Evolutionary conservation across 2,797 vertebrate genomes (phyloP), one percentile per base, ranked within the genome.

Genomic region (Chrosomus eos): DNA sequence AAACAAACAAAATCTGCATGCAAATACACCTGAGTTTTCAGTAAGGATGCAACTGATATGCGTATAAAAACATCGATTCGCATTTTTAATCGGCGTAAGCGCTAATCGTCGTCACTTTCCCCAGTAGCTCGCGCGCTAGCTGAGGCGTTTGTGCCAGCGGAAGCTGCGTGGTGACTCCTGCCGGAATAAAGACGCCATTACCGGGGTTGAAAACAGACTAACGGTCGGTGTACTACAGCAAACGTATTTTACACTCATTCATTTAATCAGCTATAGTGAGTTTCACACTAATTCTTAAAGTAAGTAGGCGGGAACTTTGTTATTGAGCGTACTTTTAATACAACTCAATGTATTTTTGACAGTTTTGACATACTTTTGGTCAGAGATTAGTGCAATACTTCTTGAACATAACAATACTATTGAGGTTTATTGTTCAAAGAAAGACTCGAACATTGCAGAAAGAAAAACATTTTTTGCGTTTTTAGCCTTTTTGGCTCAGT

Each of bases 151-250:
- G 68, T 83, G 87, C 82, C 87, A 90, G 90, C 91, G 93, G 93
- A 93, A 93, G 92, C 93, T 93, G 89, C 89, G 90, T 93, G 90
- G 86, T 90, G 93, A 92, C 93, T 94, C 92, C 93, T 95, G 94
- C 94, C 93, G 94, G 93, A 93, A 91, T 88, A 88, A 83, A 77
- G 89, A 14, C 94, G 95, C 93, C 94, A 94, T 94, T 94, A 92
- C 93, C 86, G 92, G 92, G 93, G 87, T 89, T 89, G 89, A 76
- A 70, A 76, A 14, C 90, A 87, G 83, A 82, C 83, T 64, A 67
- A 89, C 87, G 91, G 88, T 90, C 92, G 92, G 91, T 90, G 87
- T 67, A 36, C n/a, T 43, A 40, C n/a, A 51, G 8, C 40, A 33
- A 83, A 71, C 64, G 1, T 48, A 45, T 45, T 68, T 60, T 28